Conservation (phyloP, 92 coral and sea anemone species). For the Umimayanthus kanabou region DNA sequence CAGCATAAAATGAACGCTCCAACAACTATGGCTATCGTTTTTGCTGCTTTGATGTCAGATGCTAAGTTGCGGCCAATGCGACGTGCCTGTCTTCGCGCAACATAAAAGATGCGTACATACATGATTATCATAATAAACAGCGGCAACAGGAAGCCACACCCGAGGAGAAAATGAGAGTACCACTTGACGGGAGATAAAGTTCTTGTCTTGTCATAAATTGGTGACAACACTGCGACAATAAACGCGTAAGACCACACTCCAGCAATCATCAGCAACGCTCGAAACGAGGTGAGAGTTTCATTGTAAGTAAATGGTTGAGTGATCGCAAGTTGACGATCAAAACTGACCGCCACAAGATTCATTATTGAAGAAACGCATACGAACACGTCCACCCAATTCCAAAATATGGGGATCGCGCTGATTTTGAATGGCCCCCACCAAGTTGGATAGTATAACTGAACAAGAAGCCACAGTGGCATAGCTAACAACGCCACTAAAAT, state of each 20-base stretch:
- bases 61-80: conserved; percentile 87
- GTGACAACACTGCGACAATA: conserved; percentile 36
- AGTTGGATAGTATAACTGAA: conserved; percentile 58
- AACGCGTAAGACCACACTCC: conserved; percentile 88
- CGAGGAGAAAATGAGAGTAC: conserved; percentile 53
- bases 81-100: conserved; percentile 91
- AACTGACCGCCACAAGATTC: conserved; percentile 94
- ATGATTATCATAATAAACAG: conserved; percentile 71
- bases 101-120: conserved; percentile 85
- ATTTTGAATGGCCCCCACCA: conserved; percentile 53
- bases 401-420: conserved; percentile 52
- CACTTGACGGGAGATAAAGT: not conserved
- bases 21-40: conserved; percentile 93
- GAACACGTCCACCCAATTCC: conserved; percentile 78
- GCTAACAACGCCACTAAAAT: conserved; percentile 86
- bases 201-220: not conserved
- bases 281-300: conserved; percentile 64
- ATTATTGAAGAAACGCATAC: conserved; percentile 86
- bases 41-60: conserved; percentile 90
- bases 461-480: conserved; percentile 89
- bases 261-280: conserved; percentile 71
- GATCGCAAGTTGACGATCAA: conserved; percentile 94
- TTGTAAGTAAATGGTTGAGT: conserved; percentile 85
- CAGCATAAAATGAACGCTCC: conserved; percentile 90
- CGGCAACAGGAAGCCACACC: conserved; percentile 71